Evolutionary conservation across 2,888 invertebrate species (phyloP).

Genomic region (Caenorhabditis imperialis): DNA sequence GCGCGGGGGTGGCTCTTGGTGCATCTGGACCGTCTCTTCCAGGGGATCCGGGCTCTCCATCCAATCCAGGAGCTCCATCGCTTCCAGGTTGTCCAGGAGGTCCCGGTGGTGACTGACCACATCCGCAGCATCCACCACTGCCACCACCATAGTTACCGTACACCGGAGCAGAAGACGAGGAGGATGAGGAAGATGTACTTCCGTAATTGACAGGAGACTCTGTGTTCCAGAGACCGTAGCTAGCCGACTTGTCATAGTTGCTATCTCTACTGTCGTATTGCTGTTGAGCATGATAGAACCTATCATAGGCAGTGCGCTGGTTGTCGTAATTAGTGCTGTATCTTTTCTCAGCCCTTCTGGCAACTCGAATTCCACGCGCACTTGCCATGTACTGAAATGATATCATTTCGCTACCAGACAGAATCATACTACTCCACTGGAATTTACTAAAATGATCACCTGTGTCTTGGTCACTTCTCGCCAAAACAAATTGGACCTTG

Average conservation of each 20-base stretch:
- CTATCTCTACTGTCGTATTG: conserved; percentile 35
- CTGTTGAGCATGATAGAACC: conserved; percentile 43
- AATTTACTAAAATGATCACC: no score
- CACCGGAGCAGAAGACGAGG: no score
- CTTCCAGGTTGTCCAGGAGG: conserved; percentile 71
- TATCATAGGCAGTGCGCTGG: conserved; percentile 38
- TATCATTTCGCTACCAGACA: no score
- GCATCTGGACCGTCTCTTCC: conserved; percentile 69
- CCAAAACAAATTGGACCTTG: conserved; percentile 72
- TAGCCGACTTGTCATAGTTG: conserved; percentile 42
- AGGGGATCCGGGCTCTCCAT: conserved; percentile 65
- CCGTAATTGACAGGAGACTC: conserved; percentile 24
- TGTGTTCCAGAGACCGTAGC: conserved; percentile 51
- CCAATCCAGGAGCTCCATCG: conserved; percentile 67
- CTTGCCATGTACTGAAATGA: conserved; percentile 54
- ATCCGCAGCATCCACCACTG: conserved; percentile 64
- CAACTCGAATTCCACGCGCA: conserved; percentile 39
- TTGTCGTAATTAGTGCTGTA: conserved; percentile 43
- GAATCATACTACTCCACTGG: no score
- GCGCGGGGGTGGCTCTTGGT: conserved; percentile 60
- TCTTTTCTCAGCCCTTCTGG: conserved; percentile 45
- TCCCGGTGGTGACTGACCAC: conserved; percentile 60
- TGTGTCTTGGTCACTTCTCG: conserved; percentile 75
- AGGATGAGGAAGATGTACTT: conserved; percentile 20
- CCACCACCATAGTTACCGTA: conserved; percentile 29